These are phyloP conservation scores for Aplochiton taeniatus DNA, from an alignment of 2,797 vertebrate genomes.

Conservation along the genomic window DNA sequence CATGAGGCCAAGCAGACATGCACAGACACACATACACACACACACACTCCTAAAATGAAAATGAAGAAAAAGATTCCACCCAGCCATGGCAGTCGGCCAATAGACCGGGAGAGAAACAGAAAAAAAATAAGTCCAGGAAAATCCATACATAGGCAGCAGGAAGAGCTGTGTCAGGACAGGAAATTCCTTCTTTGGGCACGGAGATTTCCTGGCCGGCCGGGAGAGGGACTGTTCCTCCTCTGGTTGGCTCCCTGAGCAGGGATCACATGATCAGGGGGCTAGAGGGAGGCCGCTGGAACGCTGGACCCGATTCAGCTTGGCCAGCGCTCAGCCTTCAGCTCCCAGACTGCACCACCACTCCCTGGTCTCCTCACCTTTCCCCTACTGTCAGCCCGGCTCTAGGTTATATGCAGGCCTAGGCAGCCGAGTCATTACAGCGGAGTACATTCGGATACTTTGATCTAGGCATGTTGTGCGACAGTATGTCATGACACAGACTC, in stretches of 20 bases:
- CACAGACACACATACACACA: slow-evolving; percentile 1
- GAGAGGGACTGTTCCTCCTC: slow-evolving; percentile 82
- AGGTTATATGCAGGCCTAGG: not conserved
- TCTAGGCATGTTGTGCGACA: too few relatives aligned
- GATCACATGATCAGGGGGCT: slow-evolving; percentile 77
- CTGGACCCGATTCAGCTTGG: slow-evolving; percentile 49
- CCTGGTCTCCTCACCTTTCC: not conserved
- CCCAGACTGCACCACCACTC: not conserved
- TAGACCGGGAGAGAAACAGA: slow-evolving; percentile 31
- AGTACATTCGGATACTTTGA: too few relatives aligned
- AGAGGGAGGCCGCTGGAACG: slow-evolving; percentile 72
- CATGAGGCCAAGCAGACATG: too few relatives aligned
- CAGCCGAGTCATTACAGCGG: too few relatives aligned
- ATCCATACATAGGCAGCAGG: slow-evolving; percentile 88
- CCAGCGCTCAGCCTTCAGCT: slow-evolving; percentile 43
- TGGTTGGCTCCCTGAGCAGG: slow-evolving; percentile 73
- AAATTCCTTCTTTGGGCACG: slow-evolving; percentile 80
- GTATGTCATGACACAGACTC: too few relatives aligned
- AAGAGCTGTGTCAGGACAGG: slow-evolving; percentile 83
- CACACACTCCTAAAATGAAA: slow-evolving; percentile 3
- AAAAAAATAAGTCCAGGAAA: slow-evolving; percentile 73
- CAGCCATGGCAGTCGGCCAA: slow-evolving; percentile 73
- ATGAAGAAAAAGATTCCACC: slow-evolving; percentile 51
- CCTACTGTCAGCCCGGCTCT: slow-evolving; percentile 37
- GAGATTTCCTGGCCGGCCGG: slow-evolving; percentile 77